Base-by-base conservation (phyloP, 2,797 vertebrate genomes). In the Bovichtus variegatus region DNA sequence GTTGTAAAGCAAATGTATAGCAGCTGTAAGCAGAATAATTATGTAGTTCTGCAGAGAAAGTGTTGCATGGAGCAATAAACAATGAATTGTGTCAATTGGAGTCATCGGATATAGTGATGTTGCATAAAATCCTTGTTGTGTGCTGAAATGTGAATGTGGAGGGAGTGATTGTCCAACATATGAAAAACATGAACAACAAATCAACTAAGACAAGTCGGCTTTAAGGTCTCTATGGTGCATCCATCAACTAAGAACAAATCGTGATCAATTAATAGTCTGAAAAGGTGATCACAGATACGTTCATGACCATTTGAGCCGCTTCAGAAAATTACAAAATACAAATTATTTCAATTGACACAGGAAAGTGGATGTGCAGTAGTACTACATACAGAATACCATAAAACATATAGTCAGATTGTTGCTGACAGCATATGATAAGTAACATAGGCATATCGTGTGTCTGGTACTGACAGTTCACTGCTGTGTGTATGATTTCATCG, bases 1-100 rank as follows among this genome's bases (percentile, higher is more conserved):
- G 53, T 57, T 74, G 71, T 78, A 77, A 82, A 87, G 75, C 55
- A 77, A 84, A 87, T 82, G 81, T 75, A 87, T 23, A 77, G 82
- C 74, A 73, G 74, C 68, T 74, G 76, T 74, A 61, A 86, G 79
- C 71, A 23, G 58, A 64, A 75, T 62, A 64, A 50, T 82, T 71
- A 90, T 62, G 78, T 76, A 71, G 13, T 62, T 72, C 62, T 59
- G 70, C 53, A 59, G 72, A 49, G 47, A 65, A 71, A 69, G 51
- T 40, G 75, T 82, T 54, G 59, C 67, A 71, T 63, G n/a, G 49
- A 71, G 75, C 29, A 8, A 29, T 51, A 58, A 66, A 76, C 50
- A 84, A 73, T 76, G 51, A 61, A 69, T 25, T n/a, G 34, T 40
- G 63, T 71, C 40, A 47, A 66, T 15, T 65, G 74, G 72, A 74